These are phyloP conservation scores for Bolborhynchus lineola DNA, from an alignment of 2,113 vertebrate genomes.

Conservation along the genomic window DNA sequence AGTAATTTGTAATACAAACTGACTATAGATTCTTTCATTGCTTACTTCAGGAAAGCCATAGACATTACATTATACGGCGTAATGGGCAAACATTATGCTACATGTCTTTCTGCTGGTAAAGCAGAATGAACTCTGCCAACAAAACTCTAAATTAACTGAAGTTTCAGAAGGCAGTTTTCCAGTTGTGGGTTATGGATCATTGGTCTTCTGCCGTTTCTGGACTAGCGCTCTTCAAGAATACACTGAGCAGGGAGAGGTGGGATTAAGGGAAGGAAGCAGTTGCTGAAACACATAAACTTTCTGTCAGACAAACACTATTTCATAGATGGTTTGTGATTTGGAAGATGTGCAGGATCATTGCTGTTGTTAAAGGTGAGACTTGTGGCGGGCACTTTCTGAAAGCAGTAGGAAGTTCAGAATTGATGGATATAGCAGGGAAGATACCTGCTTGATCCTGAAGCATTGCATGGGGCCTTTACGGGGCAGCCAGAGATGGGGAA, in stretches of 20 bases:
- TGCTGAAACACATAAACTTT: neutral
- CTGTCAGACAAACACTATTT: neutral
- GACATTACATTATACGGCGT: neutral
- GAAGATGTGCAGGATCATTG: neutral
- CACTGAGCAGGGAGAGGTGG: neutral
- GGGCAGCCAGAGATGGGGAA: neutral
- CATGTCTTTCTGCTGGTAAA: neutral
- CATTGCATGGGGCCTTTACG: neutral
- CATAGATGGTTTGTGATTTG: neutral
- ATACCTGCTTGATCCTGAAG: neutral
- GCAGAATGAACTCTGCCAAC: neutral
- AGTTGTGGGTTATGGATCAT: neutral
- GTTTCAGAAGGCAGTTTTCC: neutral
- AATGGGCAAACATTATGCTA: neutral
- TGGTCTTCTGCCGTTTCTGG: neutral
- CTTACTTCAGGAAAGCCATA: neutral
- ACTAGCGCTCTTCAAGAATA: neutral
- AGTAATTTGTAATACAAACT: neutral
- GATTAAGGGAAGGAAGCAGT: neutral
- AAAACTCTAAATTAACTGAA: neutral
- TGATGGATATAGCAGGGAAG: neutral
- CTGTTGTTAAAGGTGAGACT: neutral
- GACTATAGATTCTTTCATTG: neutral
- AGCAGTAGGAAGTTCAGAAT: neutral
- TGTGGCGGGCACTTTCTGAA: neutral